These are phyloP conservation scores for Notocelia uddmanniana DNA, from an alignment of 2,888 invertebrate species.

Conservation along the genomic window DNA sequence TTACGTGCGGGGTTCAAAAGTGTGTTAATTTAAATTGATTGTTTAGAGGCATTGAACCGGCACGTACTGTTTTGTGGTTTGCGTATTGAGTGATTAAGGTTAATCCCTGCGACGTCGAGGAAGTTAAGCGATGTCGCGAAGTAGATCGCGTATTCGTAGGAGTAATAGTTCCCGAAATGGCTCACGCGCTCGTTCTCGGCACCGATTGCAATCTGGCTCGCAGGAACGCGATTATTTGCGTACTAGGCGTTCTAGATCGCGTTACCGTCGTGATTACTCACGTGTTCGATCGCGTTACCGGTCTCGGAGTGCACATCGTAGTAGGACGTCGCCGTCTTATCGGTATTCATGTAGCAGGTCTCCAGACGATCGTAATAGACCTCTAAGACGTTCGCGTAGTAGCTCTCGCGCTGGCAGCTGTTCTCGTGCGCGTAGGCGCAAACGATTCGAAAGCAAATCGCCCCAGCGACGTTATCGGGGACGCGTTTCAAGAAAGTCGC, in stretches of 20 bases:
- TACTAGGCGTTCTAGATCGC: conserved; percentile 4
- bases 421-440: background rate
- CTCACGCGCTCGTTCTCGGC: background rate
- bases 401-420: background rate
- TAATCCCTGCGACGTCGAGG: too few relatives aligned
- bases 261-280: conserved; percentile 1
- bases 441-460: background rate
- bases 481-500: conserved; percentile 1
- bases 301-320: background rate
- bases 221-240: background rate
- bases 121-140: too few relatives aligned
- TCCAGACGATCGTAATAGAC: background rate
- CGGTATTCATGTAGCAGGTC: background rate
- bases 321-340: background rate
- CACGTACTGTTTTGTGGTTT: too few relatives aligned
- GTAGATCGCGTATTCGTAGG: too few relatives aligned
- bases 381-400: conserved; percentile 1
- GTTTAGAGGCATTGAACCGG: too few relatives aligned
- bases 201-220: background rate
- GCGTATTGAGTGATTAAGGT: too few relatives aligned
- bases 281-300: background rate
- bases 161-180: too few relatives aligned
- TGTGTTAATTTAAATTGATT: too few relatives aligned
- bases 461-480: background rate
- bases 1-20: too few relatives aligned